These are phyloP conservation scores for Edolisoma coerulescens DNA, from an alignment of 2,113 vertebrate species.

Conservation along the genomic window DNA sequence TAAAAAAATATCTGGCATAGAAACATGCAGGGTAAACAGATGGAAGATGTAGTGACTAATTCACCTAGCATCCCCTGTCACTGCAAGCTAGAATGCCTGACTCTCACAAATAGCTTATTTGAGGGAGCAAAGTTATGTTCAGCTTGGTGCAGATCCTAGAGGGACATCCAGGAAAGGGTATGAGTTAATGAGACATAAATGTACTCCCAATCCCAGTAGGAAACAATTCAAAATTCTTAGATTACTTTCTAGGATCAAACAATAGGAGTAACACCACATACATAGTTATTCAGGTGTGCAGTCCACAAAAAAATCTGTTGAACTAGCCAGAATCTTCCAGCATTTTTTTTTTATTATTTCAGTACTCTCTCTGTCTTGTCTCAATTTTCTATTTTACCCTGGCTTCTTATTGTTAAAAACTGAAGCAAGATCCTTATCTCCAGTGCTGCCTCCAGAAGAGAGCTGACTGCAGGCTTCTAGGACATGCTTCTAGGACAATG, in stretches of 20 bases:
- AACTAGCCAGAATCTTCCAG: not conserved
- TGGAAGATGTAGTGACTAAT: slow-evolving; percentile 19
- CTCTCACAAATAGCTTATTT: not conserved
- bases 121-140: not conserved
- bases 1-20: not conserved
- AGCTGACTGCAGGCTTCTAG: not conserved
- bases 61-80: not conserved
- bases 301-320: not conserved
- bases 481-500: not conserved
- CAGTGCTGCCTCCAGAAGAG: not conserved
- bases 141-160: not conserved
- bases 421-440: not conserved
- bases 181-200: not conserved
- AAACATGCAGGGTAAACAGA: not conserved
- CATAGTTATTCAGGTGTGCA: not conserved
- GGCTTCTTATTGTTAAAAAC: not conserved
- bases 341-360: not conserved
- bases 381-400: not conserved
- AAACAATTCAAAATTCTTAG: not conserved
- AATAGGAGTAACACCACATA: not conserved
- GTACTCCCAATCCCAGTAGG: not conserved
- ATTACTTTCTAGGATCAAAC: not conserved
- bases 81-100: not conserved
- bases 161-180: not conserved
- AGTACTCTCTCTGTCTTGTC: not conserved